These are phyloP conservation scores for Panurus biarmicus DNA, from an alignment of 2,113 vertebrate genomes.

Conservation along the genomic window DNA sequence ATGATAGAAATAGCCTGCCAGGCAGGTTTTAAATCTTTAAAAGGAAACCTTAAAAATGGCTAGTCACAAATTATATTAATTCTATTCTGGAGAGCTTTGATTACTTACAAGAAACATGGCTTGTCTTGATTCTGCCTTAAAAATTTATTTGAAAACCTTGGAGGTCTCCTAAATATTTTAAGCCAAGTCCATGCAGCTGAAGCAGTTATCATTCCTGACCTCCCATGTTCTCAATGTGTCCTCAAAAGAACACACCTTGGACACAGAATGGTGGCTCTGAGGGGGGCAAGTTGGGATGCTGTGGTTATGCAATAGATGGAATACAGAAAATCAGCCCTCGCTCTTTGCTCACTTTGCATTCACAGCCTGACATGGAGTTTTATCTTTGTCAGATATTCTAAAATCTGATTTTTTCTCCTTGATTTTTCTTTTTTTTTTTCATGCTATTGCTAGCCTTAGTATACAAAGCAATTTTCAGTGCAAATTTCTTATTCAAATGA, in stretches of 20 bases:
- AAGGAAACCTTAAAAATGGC: not conserved
- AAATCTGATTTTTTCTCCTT: not conserved
- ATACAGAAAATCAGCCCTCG: not conserved
- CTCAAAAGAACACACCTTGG: not conserved
- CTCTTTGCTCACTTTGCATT: not conserved
- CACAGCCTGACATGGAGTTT: not conserved
- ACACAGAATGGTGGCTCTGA: not conserved
- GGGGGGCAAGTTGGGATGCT: not conserved
- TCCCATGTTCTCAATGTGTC: not conserved
- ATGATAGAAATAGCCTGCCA: not conserved
- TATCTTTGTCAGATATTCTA: not conserved
- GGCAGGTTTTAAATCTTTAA: conserved; percentile 4
- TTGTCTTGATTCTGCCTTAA: conserved; percentile 20
- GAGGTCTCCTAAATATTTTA: not conserved
- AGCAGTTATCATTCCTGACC: not conserved
- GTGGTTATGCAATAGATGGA: not conserved
- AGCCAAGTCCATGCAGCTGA: not conserved
- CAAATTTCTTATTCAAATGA: not conserved
- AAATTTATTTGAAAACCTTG: not conserved
- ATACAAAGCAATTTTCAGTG: not conserved
- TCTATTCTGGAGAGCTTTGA: not conserved
- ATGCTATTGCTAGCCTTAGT: not conserved
- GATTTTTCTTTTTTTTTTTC: not conserved
- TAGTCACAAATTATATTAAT: not conserved
- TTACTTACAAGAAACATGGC: not conserved